Conservation (phyloP, 2,113 vertebrate species). For the Ptilonorhynchus violaceus region DNA sequence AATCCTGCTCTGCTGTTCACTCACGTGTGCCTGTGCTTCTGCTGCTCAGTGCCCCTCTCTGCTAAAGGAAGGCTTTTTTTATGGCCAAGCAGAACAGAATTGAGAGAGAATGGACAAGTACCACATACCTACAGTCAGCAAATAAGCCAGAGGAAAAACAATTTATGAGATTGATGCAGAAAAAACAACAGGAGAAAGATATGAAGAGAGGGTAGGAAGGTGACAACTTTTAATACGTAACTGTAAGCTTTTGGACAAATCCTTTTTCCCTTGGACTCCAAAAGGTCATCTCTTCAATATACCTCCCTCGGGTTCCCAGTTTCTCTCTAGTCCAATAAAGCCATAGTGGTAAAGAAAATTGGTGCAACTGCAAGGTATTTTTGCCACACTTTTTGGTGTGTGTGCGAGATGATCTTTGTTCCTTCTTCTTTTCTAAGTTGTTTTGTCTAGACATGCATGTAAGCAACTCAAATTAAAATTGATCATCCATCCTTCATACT, state of each 20-base stretch:
- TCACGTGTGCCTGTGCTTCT: neutral
- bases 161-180: neutral
- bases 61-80: neutral
- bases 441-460: neutral
- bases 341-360: fast-evolving
- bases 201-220: neutral
- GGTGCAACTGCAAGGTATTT: neutral
- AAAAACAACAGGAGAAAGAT: neutral
- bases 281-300: neutral
- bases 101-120: neutral
- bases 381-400: neutral
- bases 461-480: neutral
- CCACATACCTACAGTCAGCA: neutral
- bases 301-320: neutral
- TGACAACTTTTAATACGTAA: neutral
- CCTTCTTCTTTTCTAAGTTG: neutral
- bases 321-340: neutral
- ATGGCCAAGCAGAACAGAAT: neutral
- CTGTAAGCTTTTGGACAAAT: neutral
- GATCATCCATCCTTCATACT: neutral
- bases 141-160: neutral
- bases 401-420: neutral
- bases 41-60: neutral
- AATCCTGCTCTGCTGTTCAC: neutral
- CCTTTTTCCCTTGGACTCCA: neutral